phyloP scores from a whole-genome alignment of 2,113 vertebrate genomes.

The Eira barbara region DNA sequence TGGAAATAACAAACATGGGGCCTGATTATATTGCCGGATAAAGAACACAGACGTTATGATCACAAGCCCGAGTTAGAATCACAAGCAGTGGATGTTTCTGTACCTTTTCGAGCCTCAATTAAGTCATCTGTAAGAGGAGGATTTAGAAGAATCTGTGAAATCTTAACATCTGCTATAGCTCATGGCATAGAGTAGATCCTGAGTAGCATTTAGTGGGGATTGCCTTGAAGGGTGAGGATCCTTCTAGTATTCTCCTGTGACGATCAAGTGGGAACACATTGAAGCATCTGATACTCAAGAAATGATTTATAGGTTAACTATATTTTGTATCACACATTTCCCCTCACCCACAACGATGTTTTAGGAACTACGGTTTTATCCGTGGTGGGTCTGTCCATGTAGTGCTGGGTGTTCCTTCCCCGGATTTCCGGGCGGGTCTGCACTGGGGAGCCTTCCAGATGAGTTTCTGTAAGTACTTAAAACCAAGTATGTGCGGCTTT shows the following conservation, averaged over 20 bases:
- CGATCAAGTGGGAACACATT: background rate
- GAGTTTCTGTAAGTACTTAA: background rate
- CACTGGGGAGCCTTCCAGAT: background rate
- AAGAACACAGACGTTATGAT: background rate
- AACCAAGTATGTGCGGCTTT: background rate
- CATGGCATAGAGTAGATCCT: background rate
- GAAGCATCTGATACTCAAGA: background rate
- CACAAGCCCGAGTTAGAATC: background rate
- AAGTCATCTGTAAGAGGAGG: background rate
- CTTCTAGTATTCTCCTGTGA: background rate
- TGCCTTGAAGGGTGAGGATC: background rate
- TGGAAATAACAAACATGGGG: background rate
- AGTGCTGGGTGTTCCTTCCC: background rate
- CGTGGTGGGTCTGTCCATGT: background rate
- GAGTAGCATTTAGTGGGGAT: background rate
- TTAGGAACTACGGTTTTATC: background rate
- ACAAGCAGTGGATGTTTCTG: background rate
- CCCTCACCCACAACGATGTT: background rate
- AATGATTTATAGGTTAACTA: background rate
- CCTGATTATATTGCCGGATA: background rate
- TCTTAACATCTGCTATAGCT: background rate
- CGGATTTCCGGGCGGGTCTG: background rate
- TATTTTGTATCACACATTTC: background rate
- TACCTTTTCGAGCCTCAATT: background rate
- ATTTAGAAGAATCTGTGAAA: constrained; percentile 6